Evolutionary conservation across 1,140 invertebrate genomes (phyloP).

Genomic region (Rhyzopertha dominica): DNA sequence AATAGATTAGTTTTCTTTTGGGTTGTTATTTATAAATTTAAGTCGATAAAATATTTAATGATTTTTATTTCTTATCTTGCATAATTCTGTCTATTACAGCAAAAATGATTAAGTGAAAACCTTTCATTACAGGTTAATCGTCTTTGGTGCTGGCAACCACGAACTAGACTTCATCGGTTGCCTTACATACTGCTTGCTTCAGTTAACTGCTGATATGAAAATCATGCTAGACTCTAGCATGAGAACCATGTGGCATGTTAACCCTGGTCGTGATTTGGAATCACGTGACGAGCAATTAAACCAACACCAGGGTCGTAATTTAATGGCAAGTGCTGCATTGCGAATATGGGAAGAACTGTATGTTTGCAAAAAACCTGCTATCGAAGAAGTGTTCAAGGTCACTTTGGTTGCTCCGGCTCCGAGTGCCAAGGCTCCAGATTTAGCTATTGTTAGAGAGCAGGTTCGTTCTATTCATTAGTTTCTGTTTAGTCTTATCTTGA

Average conservation of each 20-base stretch:
- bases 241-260: slow-evolving; percentile 85
- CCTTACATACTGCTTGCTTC: slow-evolving; percentile 90
- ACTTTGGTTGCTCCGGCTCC: slow-evolving; percentile 62
- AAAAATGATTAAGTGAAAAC: neutral
- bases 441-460: slow-evolving; percentile 71
- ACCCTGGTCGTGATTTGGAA: slow-evolving; percentile 65
- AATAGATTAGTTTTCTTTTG: too few relatives aligned
- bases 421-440: slow-evolving; percentile 74
- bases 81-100: too few relatives aligned
- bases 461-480: too few relatives aligned
- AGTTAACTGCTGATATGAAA: slow-evolving; percentile 86
- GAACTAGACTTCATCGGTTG: slow-evolving; percentile 94
- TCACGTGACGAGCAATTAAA: slow-evolving; percentile 70
- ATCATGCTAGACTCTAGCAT: slow-evolving; percentile 74
- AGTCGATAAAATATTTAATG: too few relatives aligned
- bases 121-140: slow-evolving; percentile 64
- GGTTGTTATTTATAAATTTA: too few relatives aligned
- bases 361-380: slow-evolving; percentile 91
- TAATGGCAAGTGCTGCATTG: slow-evolving; percentile 84
- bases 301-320: slow-evolving; percentile 74
- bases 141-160: slow-evolving; percentile 92
- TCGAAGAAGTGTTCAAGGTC: slow-evolving; percentile 90
- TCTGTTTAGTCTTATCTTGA: too few relatives aligned
- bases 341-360: slow-evolving; percentile 97
- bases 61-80: too few relatives aligned